Evolutionary conservation across 2,888 invertebrate genomes (phyloP).

Genomic region (Noctua fimbriata): DNA sequence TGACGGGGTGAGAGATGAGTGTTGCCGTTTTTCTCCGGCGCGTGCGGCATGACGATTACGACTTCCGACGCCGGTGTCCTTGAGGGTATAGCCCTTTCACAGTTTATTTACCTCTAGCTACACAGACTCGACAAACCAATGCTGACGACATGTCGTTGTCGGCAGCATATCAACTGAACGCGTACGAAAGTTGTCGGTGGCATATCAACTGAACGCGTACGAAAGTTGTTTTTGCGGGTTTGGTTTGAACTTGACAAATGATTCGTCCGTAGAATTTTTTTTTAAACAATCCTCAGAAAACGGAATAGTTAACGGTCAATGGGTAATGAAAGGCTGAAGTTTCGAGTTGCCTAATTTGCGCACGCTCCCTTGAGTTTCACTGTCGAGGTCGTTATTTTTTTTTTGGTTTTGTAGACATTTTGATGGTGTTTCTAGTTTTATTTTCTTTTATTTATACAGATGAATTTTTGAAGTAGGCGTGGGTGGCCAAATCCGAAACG

Average conservation of each 20-base stretch:
- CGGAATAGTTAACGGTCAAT: neutral
- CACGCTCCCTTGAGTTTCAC: neutral
- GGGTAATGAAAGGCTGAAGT: neutral
- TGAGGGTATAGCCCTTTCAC: neutral
- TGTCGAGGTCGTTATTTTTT: neutral
- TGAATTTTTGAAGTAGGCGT: too few species aligned
- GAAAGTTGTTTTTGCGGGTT: too few species aligned
- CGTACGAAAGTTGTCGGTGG: neutral
- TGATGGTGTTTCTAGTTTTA: too few species aligned
- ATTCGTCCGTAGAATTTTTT: neutral
- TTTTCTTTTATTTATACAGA: too few species aligned
- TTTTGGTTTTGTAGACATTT: too few species aligned
- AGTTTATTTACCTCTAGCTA: neutral
- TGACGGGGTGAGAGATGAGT: conserved; percentile 1
- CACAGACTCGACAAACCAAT: neutral
- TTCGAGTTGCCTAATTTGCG: neutral
- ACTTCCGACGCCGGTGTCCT: neutral
- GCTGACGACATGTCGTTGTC: neutral
- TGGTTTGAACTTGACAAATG: neutral
- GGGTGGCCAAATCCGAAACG: too few species aligned
- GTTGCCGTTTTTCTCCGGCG: neutral
- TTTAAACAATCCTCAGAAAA: neutral
- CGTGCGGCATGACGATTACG: conserved; percentile 3
- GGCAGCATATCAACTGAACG: neutral
- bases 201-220: neutral